Conservation (phyloP, 2,797 vertebrate genomes). For the Poeciliopsis presidionis region DNA sequence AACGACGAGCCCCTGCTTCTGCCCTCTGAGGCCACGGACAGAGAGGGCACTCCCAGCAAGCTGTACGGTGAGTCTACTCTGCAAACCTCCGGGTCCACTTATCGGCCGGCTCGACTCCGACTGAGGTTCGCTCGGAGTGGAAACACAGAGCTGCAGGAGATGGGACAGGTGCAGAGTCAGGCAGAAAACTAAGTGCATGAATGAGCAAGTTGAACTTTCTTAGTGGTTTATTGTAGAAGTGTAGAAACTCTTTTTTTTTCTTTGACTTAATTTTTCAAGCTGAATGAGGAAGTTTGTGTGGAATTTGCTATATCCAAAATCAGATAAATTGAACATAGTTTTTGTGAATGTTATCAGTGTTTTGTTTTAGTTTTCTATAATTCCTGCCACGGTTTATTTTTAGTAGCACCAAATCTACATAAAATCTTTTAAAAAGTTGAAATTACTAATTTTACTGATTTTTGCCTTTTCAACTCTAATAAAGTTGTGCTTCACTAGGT, state of each 20-base stretch:
- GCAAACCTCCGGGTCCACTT: conserved; percentile 3
- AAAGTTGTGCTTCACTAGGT: background rate
- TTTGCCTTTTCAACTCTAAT: background rate
- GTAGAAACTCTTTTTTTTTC: conserved; percentile 12
- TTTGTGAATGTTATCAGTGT: background rate
- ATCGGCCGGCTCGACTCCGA: conserved; percentile 16
- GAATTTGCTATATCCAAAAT: background rate
- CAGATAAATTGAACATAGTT: background rate
- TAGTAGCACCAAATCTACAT: background rate
- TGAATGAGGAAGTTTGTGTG: background rate
- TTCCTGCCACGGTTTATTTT: conserved; percentile 1
- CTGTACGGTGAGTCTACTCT: conserved; percentile 92
- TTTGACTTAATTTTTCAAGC: background rate
- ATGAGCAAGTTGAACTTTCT: conserved; percentile 25
- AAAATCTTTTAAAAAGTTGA: conserved; percentile 22
- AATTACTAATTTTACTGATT: background rate
- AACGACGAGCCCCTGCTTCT: conserved; percentile 92
- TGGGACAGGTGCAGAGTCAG: conserved; percentile 70
- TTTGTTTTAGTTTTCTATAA: background rate
- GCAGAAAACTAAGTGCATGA: conserved; percentile 62
- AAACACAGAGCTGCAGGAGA: conserved; percentile 32
- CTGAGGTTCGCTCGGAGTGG: conserved; percentile 31
- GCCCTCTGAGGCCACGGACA: conserved; percentile 91
- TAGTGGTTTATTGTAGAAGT: conserved; percentile 4
- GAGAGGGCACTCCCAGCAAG: conserved; percentile 93